Evolutionary conservation across 1,140 invertebrate genomes (phyloP).

Genomic region (Teleogryllus occipitalis): DNA sequence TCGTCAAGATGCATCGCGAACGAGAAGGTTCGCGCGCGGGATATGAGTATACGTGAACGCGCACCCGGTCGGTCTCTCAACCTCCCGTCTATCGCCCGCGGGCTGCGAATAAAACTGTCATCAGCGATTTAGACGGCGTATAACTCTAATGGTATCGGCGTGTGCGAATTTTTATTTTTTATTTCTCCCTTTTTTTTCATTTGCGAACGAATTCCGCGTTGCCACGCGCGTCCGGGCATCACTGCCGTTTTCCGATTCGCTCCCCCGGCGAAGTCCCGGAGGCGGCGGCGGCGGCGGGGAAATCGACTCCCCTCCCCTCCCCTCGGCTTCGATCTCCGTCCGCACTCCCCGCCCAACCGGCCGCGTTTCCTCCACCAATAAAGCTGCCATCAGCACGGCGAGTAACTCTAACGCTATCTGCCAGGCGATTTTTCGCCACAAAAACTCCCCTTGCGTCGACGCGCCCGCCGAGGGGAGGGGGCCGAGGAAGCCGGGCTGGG

Average conservation of each 20-base stretch:
- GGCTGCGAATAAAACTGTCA: background rate
- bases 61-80: too few relatives aligned
- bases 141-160: background rate
- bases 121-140: background rate
- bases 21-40: too few relatives aligned
- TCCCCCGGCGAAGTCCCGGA: background rate
- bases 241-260: background rate
- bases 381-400: background rate
- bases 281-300: too few relatives aligned
- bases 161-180: background rate
- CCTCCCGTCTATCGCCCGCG: too few relatives aligned
- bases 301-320: too few relatives aligned
- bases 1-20: too few relatives aligned
- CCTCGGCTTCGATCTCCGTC: background rate
- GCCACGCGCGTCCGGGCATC: background rate
- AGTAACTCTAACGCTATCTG: background rate
- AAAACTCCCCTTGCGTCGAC: background rate
- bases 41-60: too few relatives aligned
- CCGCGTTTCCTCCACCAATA: background rate
- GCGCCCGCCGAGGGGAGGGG: background rate
- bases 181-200: background rate
- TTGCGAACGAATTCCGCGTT: too few relatives aligned
- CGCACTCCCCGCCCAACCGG: background rate
- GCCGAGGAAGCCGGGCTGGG: too few relatives aligned
- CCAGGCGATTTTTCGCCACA: background rate